Percentiles rank a stretch among this genome's conserved stretches.
Evolutionary conservation across 2,888 invertebrate species (phyloP).

Genomic region (Cinara cedri): DNA sequence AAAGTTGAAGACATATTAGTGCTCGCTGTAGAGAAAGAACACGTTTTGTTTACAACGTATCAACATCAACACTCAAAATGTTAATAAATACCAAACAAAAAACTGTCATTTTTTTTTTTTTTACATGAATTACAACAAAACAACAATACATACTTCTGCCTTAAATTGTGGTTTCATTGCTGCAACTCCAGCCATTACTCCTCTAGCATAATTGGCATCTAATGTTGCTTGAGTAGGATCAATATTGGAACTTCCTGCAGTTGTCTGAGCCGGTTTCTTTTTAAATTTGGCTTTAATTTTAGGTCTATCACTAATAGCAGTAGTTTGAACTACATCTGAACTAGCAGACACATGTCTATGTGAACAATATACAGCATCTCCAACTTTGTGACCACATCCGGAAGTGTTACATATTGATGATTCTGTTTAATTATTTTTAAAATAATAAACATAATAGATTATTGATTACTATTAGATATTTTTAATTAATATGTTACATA

Average conservation of each 20-base stretch:
- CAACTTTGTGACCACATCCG: background rate
- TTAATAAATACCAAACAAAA: too few relatives aligned
- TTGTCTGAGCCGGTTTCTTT: conserved; percentile 42
- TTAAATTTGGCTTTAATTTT: conserved; percentile 56
- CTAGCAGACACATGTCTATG: conserved; percentile 52
- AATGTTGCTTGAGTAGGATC: conserved; percentile 39
- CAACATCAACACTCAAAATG: too few relatives aligned
- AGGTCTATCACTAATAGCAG: conserved; percentile 82
- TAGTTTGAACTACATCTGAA: conserved; percentile 65
- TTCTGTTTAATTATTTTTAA: conserved; percentile 19
- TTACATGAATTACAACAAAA: background rate
- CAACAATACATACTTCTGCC: conserved; percentile 28
- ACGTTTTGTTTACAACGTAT: too few relatives aligned
- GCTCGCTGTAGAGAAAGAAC: too few relatives aligned
- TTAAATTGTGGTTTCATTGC: conserved; percentile 54
- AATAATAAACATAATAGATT: background rate
- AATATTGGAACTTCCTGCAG: background rate
- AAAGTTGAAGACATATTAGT: too few relatives aligned
- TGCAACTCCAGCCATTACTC: conserved; percentile 49
- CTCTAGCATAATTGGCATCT: conserved; percentile 51
- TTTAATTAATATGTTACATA: background rate
- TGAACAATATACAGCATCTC: conserved; percentile 26
- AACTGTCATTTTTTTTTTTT: too few relatives aligned
- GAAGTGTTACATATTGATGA: conserved; percentile 21
- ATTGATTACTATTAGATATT: background rate